Percentiles rank a stretch among this genome's conserved stretches.
phyloP scores from a whole-genome alignment of 1,140 invertebrate genomes.

The Euura saliciscinereae region DNA sequence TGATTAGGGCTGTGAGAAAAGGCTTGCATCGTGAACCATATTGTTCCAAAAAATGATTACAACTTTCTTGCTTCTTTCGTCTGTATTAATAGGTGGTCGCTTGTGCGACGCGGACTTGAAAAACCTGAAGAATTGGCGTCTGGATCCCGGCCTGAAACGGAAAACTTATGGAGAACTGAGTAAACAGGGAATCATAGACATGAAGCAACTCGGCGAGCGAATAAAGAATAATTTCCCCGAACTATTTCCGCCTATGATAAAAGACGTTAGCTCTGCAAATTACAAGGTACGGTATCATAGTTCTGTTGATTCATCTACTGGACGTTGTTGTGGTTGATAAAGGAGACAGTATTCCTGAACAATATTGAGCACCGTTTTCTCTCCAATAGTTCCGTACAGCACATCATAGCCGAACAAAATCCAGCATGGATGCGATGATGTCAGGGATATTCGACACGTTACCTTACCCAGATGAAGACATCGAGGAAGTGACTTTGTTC shows the following conservation, averaged over 20 bases:
- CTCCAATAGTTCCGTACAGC: slow-evolving; percentile 13
- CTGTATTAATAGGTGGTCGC: slow-evolving; percentile 21
- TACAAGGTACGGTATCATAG: background rate
- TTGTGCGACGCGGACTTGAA: slow-evolving; percentile 30
- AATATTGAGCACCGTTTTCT: background rate
- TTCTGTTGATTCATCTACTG: too few species aligned
- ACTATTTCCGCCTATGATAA: slow-evolving; percentile 20
- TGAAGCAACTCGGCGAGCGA: slow-evolving; percentile 28
- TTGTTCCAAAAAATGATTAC: slow-evolving; percentile 10
- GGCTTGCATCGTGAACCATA: slow-evolving; percentile 21
- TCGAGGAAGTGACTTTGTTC: too few species aligned
- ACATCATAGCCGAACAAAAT: background rate
- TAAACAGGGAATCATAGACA: slow-evolving; percentile 28
- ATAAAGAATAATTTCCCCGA: slow-evolving; percentile 32
- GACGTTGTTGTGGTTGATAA: background rate
- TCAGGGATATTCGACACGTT: slow-evolving; percentile 10
- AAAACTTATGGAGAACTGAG: slow-evolving; percentile 23
- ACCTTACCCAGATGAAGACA: too few species aligned
- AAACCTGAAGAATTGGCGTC: slow-evolving; percentile 30
- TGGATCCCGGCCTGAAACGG: slow-evolving; percentile 12
- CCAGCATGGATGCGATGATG: slow-evolving; percentile 11
- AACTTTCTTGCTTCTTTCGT: background rate
- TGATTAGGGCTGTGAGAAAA: background rate
- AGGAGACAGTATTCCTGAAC: background rate
- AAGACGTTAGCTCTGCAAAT: slow-evolving; percentile 19